These are phyloP conservation scores for Malacosoma neustria DNA, from an alignment of 2,888 invertebrate genomes.

Conservation along the genomic window DNA sequence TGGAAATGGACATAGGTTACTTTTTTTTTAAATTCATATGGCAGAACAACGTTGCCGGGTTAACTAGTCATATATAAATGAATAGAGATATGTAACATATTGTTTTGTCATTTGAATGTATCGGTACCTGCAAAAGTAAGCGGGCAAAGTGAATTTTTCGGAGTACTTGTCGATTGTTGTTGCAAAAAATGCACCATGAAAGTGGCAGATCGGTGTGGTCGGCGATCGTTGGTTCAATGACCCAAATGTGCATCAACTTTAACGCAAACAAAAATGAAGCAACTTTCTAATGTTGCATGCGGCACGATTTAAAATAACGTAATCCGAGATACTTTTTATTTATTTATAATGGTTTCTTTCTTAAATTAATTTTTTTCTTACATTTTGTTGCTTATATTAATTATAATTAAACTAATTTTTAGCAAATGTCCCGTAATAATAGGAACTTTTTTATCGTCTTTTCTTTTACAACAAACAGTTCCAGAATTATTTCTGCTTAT, in stretches of 20 bases:
- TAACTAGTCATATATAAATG: too few relatives aligned
- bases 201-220: conserved; percentile 22
- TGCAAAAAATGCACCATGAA: conserved; percentile 39
- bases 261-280: conserved; percentile 48
- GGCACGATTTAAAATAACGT: conserved; percentile 31
- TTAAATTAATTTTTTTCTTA: neutral
- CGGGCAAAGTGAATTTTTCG: neutral
- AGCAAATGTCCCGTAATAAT: too few relatives aligned
- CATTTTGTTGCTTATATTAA: neutral
- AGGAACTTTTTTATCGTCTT: too few relatives aligned
- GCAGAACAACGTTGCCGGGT: too few relatives aligned
- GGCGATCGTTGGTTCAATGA: conserved; percentile 34
- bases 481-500: too few relatives aligned
- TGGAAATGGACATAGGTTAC: too few relatives aligned
- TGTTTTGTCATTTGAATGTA: too few relatives aligned
- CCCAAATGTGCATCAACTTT: conserved; percentile 55
- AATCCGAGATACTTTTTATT: conserved; percentile 17
- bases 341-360: neutral
- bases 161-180: conserved; percentile 9
- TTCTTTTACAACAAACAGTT: too few relatives aligned
- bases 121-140: too few relatives aligned
- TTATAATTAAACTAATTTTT: too few relatives aligned
- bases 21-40: too few relatives aligned
- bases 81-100: too few relatives aligned
- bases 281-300: conserved; percentile 65